phyloP scores from a whole-genome alignment of 2,888 invertebrate genomes.

The Sphaerophoria taeniata region DNA sequence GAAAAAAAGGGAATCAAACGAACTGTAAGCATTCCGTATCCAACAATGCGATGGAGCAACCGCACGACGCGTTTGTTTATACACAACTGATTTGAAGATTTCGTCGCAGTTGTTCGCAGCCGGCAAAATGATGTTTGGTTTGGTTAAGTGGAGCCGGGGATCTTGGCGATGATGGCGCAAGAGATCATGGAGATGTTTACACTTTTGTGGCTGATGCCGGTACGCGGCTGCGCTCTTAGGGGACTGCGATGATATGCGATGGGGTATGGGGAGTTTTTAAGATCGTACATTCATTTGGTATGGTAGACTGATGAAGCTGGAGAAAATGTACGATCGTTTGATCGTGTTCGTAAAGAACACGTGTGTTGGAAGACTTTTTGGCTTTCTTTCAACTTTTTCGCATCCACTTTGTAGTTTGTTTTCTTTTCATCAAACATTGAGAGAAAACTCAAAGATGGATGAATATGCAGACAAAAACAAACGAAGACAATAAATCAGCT shows the following conservation, averaged over 20 bases:
- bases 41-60: conserved; percentile 37
- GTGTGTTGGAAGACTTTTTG: not conserved
- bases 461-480: conserved; percentile 39
- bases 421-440: not conserved
- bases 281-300: conserved; percentile 55
- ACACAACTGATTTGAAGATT: conserved; percentile 66
- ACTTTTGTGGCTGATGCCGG: not conserved
- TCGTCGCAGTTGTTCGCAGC: conserved; percentile 54
- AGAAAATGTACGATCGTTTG: not conserved
- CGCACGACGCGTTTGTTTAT: conserved; percentile 72
- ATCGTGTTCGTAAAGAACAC: not conserved
- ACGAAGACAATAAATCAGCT: conserved; percentile 33
- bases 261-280: conserved; percentile 30
- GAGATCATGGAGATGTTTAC: not conserved
- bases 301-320: not conserved
- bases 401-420: not conserved
- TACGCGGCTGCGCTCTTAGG: conserved; percentile 1
- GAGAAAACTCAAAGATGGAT: not conserved
- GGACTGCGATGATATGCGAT: conserved; percentile 56
- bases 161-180: not conserved
- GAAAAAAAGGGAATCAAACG: conserved; percentile 7
- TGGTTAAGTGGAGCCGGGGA: not conserved
- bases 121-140: conserved; percentile 40
- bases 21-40: conserved; percentile 29
- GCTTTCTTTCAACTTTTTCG: not conserved